These are phyloP conservation scores for Drosophila paulistorum DNA, from an alignment of 1,140 invertebrate species.

Conservation along the genomic window DNA sequence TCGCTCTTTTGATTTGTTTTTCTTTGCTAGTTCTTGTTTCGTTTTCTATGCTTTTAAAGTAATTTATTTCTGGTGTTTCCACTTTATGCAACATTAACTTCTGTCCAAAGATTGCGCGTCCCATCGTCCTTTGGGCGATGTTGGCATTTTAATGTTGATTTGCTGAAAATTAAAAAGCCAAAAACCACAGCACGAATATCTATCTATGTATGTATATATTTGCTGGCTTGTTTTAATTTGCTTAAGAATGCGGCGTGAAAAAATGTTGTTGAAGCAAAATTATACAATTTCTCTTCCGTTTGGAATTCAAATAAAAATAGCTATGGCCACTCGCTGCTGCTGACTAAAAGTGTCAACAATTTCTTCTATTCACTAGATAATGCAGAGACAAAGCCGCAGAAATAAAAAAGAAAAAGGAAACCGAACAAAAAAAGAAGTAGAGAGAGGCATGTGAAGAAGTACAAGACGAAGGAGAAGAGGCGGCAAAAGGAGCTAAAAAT, in stretches of 20 bases:
- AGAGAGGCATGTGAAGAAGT: slow-evolving; percentile 5
- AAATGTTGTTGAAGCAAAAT: background rate
- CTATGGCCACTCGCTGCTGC: slow-evolving; percentile 35
- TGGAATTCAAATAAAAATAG: slow-evolving; percentile 72
- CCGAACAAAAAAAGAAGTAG: background rate
- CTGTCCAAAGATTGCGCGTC: slow-evolving; percentile 3
- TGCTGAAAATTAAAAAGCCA: slow-evolving; percentile 6
- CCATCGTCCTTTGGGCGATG: background rate
- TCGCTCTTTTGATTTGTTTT: background rate
- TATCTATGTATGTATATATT: background rate
- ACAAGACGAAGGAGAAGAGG: slow-evolving; percentile 42
- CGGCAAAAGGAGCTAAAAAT: slow-evolving; percentile 30
- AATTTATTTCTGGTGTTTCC: slow-evolving; percentile 19
- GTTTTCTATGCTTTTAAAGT: slow-evolving; percentile 1
- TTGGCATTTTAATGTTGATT: slow-evolving; percentile 12
- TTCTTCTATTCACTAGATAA: slow-evolving; percentile 6
- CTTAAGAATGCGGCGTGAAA: slow-evolving; percentile 57
- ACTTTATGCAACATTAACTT: slow-evolving; percentile 43
- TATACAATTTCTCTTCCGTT: slow-evolving; percentile 22
- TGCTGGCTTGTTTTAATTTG: slow-evolving; percentile 56
- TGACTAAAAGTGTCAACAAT: slow-evolving; percentile 58
- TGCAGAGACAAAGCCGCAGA: slow-evolving; percentile 19
- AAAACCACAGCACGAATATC: slow-evolving; percentile 5
- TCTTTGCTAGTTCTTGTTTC: slow-evolving; percentile 1
- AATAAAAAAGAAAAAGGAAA: slow-evolving; percentile 15